Evolutionary conservation across 2,797 vertebrate species (phyloP).

Genomic region (Prionace glauca): DNA sequence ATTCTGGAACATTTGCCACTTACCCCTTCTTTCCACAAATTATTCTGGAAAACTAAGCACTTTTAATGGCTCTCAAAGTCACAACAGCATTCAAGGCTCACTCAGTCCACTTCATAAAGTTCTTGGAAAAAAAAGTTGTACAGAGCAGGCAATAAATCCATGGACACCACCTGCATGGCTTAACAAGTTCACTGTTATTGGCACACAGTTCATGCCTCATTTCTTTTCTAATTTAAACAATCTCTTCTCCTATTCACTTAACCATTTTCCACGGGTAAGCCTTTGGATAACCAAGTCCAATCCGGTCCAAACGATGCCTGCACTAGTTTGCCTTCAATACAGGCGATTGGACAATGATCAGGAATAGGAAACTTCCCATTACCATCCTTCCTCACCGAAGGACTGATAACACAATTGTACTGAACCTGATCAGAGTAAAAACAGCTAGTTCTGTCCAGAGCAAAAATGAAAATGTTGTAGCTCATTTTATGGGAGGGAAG

Average conservation of each 20-base stretch:
- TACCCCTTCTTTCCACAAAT: background rate
- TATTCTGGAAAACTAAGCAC: background rate
- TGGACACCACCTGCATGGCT: constrained; percentile 6
- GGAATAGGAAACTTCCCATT: background rate
- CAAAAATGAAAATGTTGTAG: background rate
- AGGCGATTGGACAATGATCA: background rate
- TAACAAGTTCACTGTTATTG: background rate
- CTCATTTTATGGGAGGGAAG: background rate
- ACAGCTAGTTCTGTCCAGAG: background rate
- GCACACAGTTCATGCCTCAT: background rate
- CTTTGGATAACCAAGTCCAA: background rate
- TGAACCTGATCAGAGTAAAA: background rate
- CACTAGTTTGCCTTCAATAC: background rate
- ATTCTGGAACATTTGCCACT: background rate
- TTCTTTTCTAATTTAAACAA: background rate
- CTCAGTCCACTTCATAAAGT: background rate
- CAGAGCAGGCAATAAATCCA: background rate
- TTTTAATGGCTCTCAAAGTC: background rate
- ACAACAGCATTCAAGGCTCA: background rate
- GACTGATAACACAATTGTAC: background rate
- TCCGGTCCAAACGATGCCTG: background rate
- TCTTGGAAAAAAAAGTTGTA: background rate
- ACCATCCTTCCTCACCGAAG: background rate
- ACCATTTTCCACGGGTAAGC: too few relatives aligned
- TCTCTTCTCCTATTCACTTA: background rate